Evolutionary conservation across 2,797 vertebrate genomes (phyloP), one percentile per base, ranked within the genome.

Genomic region (Urosaurus nigricauda): DNA sequence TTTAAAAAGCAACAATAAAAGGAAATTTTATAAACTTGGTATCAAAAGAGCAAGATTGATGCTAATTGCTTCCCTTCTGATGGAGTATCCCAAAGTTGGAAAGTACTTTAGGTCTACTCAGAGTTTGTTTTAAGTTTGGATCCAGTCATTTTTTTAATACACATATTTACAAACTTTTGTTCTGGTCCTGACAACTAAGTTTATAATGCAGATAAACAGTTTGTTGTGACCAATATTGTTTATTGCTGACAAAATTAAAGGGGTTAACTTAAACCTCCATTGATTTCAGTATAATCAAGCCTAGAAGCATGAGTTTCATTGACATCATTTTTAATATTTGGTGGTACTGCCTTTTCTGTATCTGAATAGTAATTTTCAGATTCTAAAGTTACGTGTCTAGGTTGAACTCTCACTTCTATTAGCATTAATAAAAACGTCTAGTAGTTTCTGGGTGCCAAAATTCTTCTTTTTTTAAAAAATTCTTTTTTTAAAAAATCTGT

Each of bases 401-500:
- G 0, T 13, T n/a, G 13, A 35, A 35, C 7, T 58, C 51, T 53
- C 37, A 11, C 58, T 56, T 40, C 7, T 74, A 5, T 40, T 1
- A 78, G 7, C 29, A 85, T 65, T 53, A 83, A 13, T 21, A 19
- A 65, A 65, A 47, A 77, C 43, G 11, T 40, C 1, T 11, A 26
- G 0, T 75, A 80, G 58, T 63, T 13, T 84, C 29, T 68, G 40
- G n/a, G 60, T 4, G 0, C 4, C 40, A 83, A 35, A 83, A 77
- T 14, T 29, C 87, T 91, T 93, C 91, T n/a, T n/a, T n/a, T n/a
- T n/a, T n/a, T n/a, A 43, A 43, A 5, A 43, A 43, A 63, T 51
- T 89, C 88, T 87, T 24, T 89, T 9, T 89, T 85, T 92, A 89
- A 81, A 90, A 88, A 90, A 84, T 93, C 3, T 47, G 90, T 87